Evolutionary conservation across 2,888 invertebrate genomes (phyloP), one percentile per base, ranked within the genome.

Genomic region (Taphrorychus bicolor): DNA sequence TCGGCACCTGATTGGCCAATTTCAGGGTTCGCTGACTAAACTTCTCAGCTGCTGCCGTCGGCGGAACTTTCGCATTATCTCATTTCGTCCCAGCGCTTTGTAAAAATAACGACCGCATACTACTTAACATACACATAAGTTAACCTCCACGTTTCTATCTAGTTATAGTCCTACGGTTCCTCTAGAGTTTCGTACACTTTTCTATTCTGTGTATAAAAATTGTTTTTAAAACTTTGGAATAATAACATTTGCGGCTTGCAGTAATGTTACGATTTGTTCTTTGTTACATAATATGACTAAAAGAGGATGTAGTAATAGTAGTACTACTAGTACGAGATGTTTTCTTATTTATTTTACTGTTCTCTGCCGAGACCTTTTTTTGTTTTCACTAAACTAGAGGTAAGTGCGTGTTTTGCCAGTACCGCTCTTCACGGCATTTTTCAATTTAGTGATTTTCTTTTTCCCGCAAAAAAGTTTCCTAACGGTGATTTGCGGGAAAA

Each of bases 261-360:
- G 59, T 66, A 66, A 59, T 45, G 59, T 66, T 66, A 59, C 53
- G 49, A 23, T 66, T 66, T 54, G 59, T 64, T 64, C 58, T 64
- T 64, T 45, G 53, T 59, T 64, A 53, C 14, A n/a, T n/a, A n/a
- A n/a, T 62, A 56, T 48, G 19, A 48, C 62, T 62, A 48, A 61
- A 60, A 54, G 32, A 42, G 22, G 17, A 57, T 42, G 17, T 14
- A 54, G 24, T 24, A 32, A n/a, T 54, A 21, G 21, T 53, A 40
- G 57, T 17, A 17, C 21, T n/a, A n/a, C 11, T 32, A 32, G 11
- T 7, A 32, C 32, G 32, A 5, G 32, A 32, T 17, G 14, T 17
- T 45, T 45, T 45, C 18, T 7, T 17, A 45, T 18, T 45, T 45
- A 14, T 18, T n/a, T 45, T 45, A 3, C 51, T 18, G 21, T 17